Evolutionary conservation across 2,888 invertebrate genomes (phyloP).

Genomic region (Malthinus seriepunctatus): DNA sequence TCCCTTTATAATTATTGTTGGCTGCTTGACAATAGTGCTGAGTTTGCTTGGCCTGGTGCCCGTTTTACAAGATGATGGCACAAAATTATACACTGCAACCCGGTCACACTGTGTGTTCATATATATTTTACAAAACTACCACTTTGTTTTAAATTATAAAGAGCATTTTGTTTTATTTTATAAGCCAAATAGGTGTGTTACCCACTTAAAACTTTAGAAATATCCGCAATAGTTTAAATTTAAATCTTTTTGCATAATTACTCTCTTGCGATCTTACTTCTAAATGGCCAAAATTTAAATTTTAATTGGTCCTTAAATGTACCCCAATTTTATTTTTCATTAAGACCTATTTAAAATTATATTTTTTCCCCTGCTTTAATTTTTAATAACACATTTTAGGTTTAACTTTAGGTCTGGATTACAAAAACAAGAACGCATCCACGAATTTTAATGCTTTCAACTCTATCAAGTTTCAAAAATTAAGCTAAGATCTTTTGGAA

Average conservation of each 20-base stretch:
- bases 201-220: constrained; percentile 4
- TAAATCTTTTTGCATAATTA: constrained; percentile 1
- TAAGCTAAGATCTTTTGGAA: no score
- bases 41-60: constrained; percentile 41
- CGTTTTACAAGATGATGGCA: constrained; percentile 37
- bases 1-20: constrained; percentile 49
- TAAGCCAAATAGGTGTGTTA: neutral
- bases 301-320: neutral
- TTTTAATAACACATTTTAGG: no score
- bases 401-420: no score
- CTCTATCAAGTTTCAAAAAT: no score
- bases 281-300: constrained; percentile 1
- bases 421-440: no score
- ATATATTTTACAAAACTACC: constrained; percentile 16
- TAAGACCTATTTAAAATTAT: no score
- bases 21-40: constrained; percentile 48
- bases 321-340: no score
- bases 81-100: constrained; percentile 36
- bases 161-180: neutral
- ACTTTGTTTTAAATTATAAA: constrained; percentile 3
- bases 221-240: constrained; percentile 1
- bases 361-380: no score
- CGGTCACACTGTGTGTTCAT: constrained; percentile 33
- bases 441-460: no score
- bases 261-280: neutral